These are phyloP conservation scores for Sebastes elongatus DNA, from an alignment of 2,797 vertebrate genomes.

Conservation along the genomic window DNA sequence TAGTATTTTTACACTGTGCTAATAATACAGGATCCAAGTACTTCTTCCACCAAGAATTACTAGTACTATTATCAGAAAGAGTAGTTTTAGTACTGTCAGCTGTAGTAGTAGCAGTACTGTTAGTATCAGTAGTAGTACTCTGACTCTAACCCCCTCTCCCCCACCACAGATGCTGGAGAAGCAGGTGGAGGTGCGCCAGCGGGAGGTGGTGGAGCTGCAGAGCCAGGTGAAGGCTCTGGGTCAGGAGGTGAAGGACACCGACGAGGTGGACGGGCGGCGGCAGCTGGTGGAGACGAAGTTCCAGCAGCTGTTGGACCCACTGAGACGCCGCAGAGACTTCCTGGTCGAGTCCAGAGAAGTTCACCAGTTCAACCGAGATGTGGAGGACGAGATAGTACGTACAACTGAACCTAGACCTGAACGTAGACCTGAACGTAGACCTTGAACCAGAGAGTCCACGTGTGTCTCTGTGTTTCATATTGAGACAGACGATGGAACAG, in stretches of 20 bases:
- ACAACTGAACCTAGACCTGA: too few relatives aligned
- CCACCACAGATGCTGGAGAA: conserved; percentile 89
- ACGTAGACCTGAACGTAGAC: too few relatives aligned
- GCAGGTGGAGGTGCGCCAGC: conserved; percentile 93
- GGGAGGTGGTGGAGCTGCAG: conserved; percentile 92
- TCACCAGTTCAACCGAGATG: conserved; percentile 93
- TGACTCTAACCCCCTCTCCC: not conserved
- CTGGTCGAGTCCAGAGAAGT: conserved; percentile 92
- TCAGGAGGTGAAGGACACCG: conserved; percentile 89
- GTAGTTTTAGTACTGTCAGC: not conserved
- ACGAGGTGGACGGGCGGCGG: conserved; percentile 91
- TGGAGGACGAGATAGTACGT: conserved; percentile 95
- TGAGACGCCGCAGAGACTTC: conserved; percentile 82
- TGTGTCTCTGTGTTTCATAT: too few relatives aligned
- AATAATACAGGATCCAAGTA: not conserved
- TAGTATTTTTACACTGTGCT: not conserved
- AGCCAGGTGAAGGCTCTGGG: conserved; percentile 89
- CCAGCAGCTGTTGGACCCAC: conserved; percentile 86
- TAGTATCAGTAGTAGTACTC: not conserved
- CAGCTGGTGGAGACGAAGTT: conserved; percentile 89
- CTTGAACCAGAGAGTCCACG: too few relatives aligned
- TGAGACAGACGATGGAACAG: too few relatives aligned
- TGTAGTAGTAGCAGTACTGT: not conserved
- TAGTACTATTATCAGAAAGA: rapidly evolving
- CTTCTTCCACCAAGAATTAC: not conserved